Conservation (phyloP, 1,140 invertebrate genomes). For the Trachelipus rathkii region DNA sequence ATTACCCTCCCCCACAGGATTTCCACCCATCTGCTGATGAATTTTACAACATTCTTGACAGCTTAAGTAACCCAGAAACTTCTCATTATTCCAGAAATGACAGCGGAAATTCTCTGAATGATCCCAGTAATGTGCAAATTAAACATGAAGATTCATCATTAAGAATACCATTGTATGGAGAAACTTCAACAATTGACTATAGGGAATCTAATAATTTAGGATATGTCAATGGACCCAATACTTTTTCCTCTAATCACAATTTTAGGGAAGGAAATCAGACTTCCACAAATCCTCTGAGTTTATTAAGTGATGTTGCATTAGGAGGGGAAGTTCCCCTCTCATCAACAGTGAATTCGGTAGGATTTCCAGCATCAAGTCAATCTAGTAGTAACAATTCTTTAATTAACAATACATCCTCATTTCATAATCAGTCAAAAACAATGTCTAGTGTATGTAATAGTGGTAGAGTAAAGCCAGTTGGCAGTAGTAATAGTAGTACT, state of each 20-base stretch:
- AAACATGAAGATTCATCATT: background rate
- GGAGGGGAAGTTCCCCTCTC: background rate
- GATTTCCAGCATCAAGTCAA: background rate
- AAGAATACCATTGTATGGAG: background rate
- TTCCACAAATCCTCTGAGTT: background rate
- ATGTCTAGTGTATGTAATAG: background rate
- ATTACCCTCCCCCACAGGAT: background rate
- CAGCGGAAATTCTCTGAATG: background rate
- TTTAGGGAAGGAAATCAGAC: background rate
- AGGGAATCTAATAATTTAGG: background rate
- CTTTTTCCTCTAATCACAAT: background rate
- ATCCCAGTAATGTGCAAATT: background rate
- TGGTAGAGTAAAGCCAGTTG: background rate
- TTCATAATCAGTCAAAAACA: background rate
- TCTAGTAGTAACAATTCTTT: background rate
- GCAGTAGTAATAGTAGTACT: no score
- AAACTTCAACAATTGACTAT: background rate
- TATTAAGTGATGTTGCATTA: constrained; percentile 5
- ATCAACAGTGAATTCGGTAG: background rate
- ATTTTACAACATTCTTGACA: background rate
- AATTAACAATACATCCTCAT: background rate
- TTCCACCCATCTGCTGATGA: background rate
- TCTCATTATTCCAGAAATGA: constrained; percentile 4
- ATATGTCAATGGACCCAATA: background rate
- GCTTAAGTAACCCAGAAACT: background rate